Conservation (phyloP, 2,113 vertebrate species). For the Todiramphus saurophagus region DNA sequence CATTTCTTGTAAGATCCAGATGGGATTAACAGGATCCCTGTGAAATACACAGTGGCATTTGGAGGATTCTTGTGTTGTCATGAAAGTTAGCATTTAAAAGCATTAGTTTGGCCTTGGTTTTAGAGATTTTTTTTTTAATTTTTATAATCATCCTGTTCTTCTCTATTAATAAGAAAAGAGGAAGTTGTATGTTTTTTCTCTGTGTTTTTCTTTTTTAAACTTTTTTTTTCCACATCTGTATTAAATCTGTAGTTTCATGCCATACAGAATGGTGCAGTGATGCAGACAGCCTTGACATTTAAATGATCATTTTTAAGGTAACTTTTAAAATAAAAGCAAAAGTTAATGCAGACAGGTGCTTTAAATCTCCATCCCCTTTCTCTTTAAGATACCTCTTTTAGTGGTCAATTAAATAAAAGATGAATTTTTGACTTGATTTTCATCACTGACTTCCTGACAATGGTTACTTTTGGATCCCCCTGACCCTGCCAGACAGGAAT, state of each 20-base stretch:
- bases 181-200: background rate
- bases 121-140: background rate
- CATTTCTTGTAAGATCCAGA: background rate
- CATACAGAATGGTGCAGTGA: background rate
- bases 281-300: background rate
- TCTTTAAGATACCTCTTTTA: background rate
- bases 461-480: background rate
- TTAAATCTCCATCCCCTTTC: background rate
- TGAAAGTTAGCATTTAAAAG: background rate
- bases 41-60: background rate
- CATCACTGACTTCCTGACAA: background rate
- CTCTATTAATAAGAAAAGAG: background rate
- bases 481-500: background rate
- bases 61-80: background rate
- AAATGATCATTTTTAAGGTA: background rate
- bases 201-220: background rate
- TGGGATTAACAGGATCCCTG: background rate
- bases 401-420: background rate
- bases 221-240: background rate
- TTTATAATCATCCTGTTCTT: background rate
- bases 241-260: background rate
- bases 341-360: background rate
- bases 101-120: background rate
- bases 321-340: background rate
- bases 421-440: background rate